Evolutionary conservation across 2,797 vertebrate species (phyloP), one percentile per base, ranked within the genome.

Genomic region (Microctenopoma steveboyesi): DNA sequence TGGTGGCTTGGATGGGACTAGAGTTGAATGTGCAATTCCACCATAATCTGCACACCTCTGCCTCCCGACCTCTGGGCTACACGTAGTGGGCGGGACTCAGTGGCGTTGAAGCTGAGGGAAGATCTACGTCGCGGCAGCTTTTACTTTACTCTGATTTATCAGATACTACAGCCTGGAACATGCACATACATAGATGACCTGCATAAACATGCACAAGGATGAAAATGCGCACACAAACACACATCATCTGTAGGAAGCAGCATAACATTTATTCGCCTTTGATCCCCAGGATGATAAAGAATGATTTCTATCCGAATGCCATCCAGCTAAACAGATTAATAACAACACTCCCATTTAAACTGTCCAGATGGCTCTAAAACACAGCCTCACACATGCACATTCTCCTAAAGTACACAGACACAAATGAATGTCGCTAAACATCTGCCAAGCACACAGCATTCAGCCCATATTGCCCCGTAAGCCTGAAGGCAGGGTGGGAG

Each of bases 291-390:
- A 88, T 75, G 82, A 87, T 82, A 81, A 84, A 83, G 86, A 85
- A 83, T 70, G 79, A 83, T 90, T 92, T 91, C 89, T 76, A 85
- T 90, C 81, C 47, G 63, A 89, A 86, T 78, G 86, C 87, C 79
- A 81, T 90, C 86, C 87, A 88, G 86, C 91, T 93, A 92, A 93
- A 94, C 89, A 94, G 92, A 94, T 94, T 93, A 93, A 92, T 92
- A 92, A 93, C 91, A 94, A 93, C 92, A 92, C 92, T 91, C 87
- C 78, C 84, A 74, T 92, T 84, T 89, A 90, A 91, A 92, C 88
- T 69, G 88, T 90, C 90, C 93, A 94, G 92, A 93, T 94, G 93
- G 92, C 89, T 84, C 49, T 50, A 87, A 85, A 86, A 86, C 81
- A 85, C 74, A 79, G 49, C 73, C 62, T n/a, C 69, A 12, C 63